phyloP scores from a whole-genome alignment of 2,113 vertebrate species.

The Microtus ochrogaster region DNA sequence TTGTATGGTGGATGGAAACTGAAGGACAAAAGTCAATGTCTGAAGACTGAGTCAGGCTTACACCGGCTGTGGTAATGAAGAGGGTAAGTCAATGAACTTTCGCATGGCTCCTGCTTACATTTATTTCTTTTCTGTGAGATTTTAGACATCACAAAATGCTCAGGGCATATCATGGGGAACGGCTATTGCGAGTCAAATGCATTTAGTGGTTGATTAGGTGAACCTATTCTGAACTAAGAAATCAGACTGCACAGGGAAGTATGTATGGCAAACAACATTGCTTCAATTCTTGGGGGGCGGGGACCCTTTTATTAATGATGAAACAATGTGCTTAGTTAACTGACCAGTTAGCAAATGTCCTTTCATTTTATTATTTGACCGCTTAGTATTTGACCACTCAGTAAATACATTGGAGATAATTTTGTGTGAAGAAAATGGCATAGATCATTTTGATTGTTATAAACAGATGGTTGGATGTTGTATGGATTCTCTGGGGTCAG shows the following conservation, averaged over 20 bases:
- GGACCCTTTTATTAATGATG: conserved; percentile 31
- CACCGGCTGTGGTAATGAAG: conserved; percentile 70
- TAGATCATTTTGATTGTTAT: conserved; percentile 30
- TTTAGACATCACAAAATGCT: conserved; percentile 2
- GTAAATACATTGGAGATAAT: conserved; percentile 44
- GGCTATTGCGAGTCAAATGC: background rate
- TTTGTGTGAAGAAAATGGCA: conserved; percentile 54
- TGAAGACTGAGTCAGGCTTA: conserved; percentile 70
- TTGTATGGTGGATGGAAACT: conserved; percentile 78
- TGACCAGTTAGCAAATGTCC: conserved; percentile 21
- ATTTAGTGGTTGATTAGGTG: background rate
- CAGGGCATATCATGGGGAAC: background rate
- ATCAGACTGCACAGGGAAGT: conserved; percentile 21
- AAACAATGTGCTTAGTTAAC: conserved; percentile 21
- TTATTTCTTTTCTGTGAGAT: conserved; percentile 45
- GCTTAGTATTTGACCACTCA: background rate
- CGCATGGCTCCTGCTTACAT: background rate
- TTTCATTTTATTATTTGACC: conserved; percentile 4
- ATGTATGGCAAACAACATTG: background rate
- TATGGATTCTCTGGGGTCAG: background rate
- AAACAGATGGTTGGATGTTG: background rate
- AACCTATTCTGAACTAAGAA: conserved; percentile 22
- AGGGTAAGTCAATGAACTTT: conserved; percentile 80
- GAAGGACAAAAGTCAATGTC: conserved; percentile 59
- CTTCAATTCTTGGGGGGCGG: background rate